These are phyloP conservation scores for Nematostella vectensis DNA, from an alignment of 92 coral and sea anemone genomes.

Conservation along the genomic window DNA sequence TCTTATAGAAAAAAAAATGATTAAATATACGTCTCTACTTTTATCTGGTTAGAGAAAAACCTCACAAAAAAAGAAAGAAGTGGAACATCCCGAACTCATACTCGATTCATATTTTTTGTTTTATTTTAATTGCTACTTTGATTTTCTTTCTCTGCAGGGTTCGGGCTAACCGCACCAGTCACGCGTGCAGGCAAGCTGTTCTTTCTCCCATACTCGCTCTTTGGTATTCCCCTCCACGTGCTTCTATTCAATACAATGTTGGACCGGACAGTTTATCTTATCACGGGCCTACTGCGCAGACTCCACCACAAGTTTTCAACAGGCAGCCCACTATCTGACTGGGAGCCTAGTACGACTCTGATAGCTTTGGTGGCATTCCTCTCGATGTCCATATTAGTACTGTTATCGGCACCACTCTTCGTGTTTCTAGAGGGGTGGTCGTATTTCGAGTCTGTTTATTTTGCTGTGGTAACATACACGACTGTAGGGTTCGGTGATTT, in stretches of 20 bases:
- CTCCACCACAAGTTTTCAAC: neutral
- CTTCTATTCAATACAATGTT: constrained; percentile 44
- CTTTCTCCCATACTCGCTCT: constrained; percentile 44
- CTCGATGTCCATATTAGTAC: neutral
- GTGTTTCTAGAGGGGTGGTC: constrained; percentile 37
- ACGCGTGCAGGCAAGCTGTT: constrained; percentile 37
- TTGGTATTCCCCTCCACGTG: constrained; percentile 49
- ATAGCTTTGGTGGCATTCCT: constrained; percentile 23
- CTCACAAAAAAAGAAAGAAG: no score
- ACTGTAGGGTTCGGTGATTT: constrained; percentile 61
- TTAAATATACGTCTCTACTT: no score
- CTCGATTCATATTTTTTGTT: no score
- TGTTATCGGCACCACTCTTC: constrained; percentile 29
- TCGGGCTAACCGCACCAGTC: constrained; percentile 43
- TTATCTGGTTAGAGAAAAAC: no score
- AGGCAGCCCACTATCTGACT: neutral
- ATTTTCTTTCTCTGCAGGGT: constrained; percentile 19
- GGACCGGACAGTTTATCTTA: constrained; percentile 34
- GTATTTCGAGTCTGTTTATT: constrained; percentile 43
- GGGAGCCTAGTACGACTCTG: constrained; percentile 20
- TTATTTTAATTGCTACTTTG: neutral
- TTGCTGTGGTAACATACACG: constrained; percentile 42
- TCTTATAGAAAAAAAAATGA: no score
- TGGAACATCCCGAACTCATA: no score
- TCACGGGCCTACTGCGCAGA: constrained; percentile 8